A percentile compares a stretch with the other conserved stretches of the same genome.
Evolutionary conservation across 2,888 invertebrate genomes (phyloP).

Genomic region (Heliothis peltigera): DNA sequence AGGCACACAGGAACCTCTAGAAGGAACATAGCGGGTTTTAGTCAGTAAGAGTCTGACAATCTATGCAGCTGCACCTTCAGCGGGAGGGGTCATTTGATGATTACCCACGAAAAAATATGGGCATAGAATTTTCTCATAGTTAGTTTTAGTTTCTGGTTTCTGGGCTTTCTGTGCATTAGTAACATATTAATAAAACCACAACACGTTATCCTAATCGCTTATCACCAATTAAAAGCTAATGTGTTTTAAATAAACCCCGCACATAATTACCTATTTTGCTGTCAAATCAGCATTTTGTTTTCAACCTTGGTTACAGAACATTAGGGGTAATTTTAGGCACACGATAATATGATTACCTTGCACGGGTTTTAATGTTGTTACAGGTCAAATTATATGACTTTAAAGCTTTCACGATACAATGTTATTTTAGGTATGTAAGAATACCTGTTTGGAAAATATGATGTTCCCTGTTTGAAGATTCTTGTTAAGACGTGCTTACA

Average conservation of each 20-base stretch:
- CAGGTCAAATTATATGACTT: constrained; percentile 35
- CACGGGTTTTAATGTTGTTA: constrained; percentile 25
- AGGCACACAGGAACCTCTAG: too few species aligned
- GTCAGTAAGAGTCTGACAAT: too few species aligned
- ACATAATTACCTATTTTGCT: constrained; percentile 28
- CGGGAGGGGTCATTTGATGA: too few species aligned
- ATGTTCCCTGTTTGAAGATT: too few species aligned
- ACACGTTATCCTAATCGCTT: constrained; percentile 8
- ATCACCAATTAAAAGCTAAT: constrained; percentile 34
- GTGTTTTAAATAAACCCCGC: constrained; percentile 38
- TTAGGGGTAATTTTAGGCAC: constrained; percentile 42
- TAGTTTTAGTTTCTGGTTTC: too few species aligned
- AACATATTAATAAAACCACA: constrained; percentile 1
- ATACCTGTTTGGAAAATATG: not conserved
- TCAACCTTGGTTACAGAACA: constrained; percentile 20
- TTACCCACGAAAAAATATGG: too few species aligned
- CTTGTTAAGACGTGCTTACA: too few species aligned
- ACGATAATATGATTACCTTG: constrained; percentile 37
- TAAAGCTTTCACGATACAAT: not conserved
- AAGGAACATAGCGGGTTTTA: too few species aligned
- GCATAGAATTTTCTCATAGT: too few species aligned
- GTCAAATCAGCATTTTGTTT: constrained; percentile 23
- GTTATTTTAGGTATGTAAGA: not conserved
- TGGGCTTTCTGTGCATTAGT: not conserved
- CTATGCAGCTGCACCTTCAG: too few species aligned